These are phyloP conservation scores for Varanus komodoensis DNA, from an alignment of 2,113 vertebrate species.

Conservation along the genomic window DNA sequence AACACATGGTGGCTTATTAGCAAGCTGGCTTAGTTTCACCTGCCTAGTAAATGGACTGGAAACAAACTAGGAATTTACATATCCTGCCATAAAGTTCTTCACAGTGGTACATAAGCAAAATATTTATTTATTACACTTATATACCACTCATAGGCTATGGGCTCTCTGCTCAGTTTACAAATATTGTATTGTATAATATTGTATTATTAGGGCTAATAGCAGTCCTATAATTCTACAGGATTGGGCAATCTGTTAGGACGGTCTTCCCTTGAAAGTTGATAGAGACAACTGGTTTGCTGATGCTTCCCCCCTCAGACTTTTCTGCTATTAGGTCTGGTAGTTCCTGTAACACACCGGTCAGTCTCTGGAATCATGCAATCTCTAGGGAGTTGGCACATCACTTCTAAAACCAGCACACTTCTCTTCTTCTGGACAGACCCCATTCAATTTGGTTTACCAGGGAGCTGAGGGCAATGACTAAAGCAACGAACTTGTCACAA, in stretches of 20 bases:
- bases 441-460: background rate
- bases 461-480: background rate
- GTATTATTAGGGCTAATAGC: background rate
- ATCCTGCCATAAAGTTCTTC: background rate
- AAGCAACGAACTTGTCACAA: background rate
- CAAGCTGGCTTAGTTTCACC: too few species aligned
- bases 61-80: background rate
- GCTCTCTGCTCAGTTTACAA: too few species aligned
- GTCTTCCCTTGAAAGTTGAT: background rate
- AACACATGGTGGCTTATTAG: too few species aligned
- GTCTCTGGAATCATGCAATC: background rate
- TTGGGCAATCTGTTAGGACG: background rate
- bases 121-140: too few species aligned
- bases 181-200: background rate
- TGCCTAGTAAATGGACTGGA: background rate
- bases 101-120: background rate
- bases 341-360: background rate
- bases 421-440: background rate
- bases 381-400: background rate
- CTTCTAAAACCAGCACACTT: background rate
- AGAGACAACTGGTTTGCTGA: background rate
- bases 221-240: background rate
- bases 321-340: background rate
- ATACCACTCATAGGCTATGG: too few species aligned
- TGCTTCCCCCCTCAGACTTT: background rate